Percentiles rank a stretch among this genome's conserved stretches.
These are phyloP conservation scores for Protobothrops flavoviridis DNA, from an alignment of 2,113 vertebrate species.

Conservation along the genomic window DNA sequence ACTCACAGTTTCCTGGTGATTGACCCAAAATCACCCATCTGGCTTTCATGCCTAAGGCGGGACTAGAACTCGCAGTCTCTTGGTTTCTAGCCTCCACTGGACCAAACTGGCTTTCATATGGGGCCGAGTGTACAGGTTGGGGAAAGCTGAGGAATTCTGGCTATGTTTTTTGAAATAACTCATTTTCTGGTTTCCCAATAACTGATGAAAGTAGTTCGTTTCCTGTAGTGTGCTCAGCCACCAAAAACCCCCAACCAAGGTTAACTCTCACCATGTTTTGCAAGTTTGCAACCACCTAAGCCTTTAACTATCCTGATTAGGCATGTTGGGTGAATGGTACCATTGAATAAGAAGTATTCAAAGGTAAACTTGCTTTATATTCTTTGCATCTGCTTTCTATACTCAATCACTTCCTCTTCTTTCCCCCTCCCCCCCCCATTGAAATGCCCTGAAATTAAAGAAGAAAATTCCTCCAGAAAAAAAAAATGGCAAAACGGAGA, in stretches of 20 bases:
- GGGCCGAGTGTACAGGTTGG: neutral
- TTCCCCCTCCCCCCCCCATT: neutral
- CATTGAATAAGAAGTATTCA: neutral
- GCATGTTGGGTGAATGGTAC: neutral
- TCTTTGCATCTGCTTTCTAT: neutral
- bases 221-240: neutral
- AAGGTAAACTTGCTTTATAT: neutral
- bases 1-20: too few species aligned
- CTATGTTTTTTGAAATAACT: neutral
- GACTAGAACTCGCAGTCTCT: too few species aligned
- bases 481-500: neutral
- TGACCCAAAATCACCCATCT: too few species aligned
- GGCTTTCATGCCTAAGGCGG: too few species aligned
- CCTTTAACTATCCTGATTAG: neutral
- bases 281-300: neutral
- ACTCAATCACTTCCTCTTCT: neutral
- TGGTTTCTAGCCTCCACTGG: too few species aligned
- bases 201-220: neutral
- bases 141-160: neutral
- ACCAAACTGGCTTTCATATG: neutral
- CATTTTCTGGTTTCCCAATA: neutral
- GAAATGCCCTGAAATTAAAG: neutral
- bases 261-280: neutral
- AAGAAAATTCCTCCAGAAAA: neutral
- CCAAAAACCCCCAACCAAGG: neutral